Evolutionary conservation across 2,113 vertebrate genomes (phyloP), one percentile per base, ranked within the genome.

Genomic region (Polypterus bichir): DNA sequence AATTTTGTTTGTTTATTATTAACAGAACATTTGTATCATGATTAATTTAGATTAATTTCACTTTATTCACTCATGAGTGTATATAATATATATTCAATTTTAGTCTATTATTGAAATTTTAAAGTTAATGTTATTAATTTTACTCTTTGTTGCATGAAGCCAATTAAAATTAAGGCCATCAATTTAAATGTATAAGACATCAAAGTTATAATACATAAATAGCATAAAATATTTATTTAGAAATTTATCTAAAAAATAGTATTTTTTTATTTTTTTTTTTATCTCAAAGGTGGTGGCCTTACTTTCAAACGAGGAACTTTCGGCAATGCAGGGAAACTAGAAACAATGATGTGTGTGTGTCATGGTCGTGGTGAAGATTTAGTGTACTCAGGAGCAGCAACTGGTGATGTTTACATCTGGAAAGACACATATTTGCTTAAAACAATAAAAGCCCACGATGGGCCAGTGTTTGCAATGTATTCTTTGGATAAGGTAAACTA

Each of bases 361-460:
- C 97, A 95, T 0, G 94, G 94, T 1, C 83, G 89, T 1, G 68
- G 87, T 1, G 96, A 99, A 73, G 94, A 97, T 7, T 73, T 96
- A 2, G 87, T 93, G 44, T 99, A 94, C 77, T 96, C 94, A 0
- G 96, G 96, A 0, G 91, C 94, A 55, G 90, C 92, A 1, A 94
- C 88, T 0, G 96, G 96, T 57, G 96, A 99, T 61, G 92, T 99
- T 69, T 99, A 92, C 76, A 89, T 98, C 70, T 99, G 96, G 96
- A 93, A 89, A 71, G 93, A 95, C 56, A 83, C 84, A 0, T 70
- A 90, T 1, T 81, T 99, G 9, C 74, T 96, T 52, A 97, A 94
- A 79, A 98, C 92, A 45, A 76, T 97, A 69, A 99, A 98, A 73
- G 93, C 94, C 62, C 96, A 99, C 0, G 95, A 99, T 0, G 96